Evolutionary conservation across 1,140 invertebrate genomes (phyloP), one percentile per base, ranked within the genome.

Genomic region (Capitella teleta): DNA sequence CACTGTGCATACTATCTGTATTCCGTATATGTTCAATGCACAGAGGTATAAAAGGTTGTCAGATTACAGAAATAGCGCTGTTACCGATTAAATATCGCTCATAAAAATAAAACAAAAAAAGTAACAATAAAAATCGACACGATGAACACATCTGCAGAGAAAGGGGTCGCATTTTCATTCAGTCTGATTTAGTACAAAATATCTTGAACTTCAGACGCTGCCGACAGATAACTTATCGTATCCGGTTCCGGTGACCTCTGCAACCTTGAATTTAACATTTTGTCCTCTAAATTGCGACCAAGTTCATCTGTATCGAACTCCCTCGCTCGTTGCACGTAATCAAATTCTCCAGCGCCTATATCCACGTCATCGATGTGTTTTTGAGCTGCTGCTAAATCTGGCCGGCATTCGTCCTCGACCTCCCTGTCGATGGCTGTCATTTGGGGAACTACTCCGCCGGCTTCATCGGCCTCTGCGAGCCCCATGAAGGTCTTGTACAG

Each of bases 401-500:
- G 36, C 28, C 36, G 28, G 6, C 38, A 25, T 12, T 53, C 23
- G n/a, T 53, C 52, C 16, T 53, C 52, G 30, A 53, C 25, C 21
- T 48, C 30, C 38, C 38, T 40, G 40, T 53, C 52, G 25, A 53
- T 53, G 34, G 36, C 38, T n/a, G 44, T 47, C 16, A 49, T 6
- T 5, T 28, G 26, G 8, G 24, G 12, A 28, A 46, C 28, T 16
- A 28, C 28, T 18, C 25, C 30, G 18, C 21, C 19, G 8, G 16
- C 40, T 43, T 52, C 49, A 19, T 53, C 45, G 1, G 50, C 51
- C 28, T 53, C 45, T 1, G 50, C 51, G 5, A 56, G 46, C 6
- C 34, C 54, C 54, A 56, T 56, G 23, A 56, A 42, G 30, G 43
- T 52, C 32, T 41, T 47, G 50, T 56, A 56, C 23, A 56, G 28